A percentile compares a stretch with the other conserved stretches of the same genome.
Evolutionary conservation across 2,888 invertebrate genomes (phyloP).

Genomic region (Eilema depressum): DNA sequence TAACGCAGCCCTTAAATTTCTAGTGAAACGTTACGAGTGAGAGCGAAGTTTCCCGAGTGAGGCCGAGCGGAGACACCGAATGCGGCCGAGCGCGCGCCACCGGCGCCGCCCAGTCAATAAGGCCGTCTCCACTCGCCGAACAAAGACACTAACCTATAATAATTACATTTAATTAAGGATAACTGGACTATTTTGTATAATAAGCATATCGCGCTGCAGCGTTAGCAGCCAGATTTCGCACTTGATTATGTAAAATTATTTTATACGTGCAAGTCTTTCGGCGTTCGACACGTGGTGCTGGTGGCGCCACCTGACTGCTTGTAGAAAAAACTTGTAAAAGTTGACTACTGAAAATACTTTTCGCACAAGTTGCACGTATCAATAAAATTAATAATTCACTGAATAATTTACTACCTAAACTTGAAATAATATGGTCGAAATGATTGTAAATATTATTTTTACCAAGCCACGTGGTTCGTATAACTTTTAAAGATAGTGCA

Average conservation of each 20-base stretch:
- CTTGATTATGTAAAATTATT: constrained; percentile 52
- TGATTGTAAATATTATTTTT: not conserved
- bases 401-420: not conserved
- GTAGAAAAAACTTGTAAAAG: constrained; percentile 19
- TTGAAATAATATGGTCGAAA: not conserved
- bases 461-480: not conserved
- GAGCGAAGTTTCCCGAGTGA: constrained; percentile 67
- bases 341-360: constrained; percentile 22
- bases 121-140: constrained; percentile 83
- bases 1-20: constrained; percentile 84
- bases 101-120: constrained; percentile 87
- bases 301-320: constrained; percentile 26
- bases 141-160: constrained; percentile 87
- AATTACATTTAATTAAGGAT: constrained; percentile 86
- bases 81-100: constrained; percentile 72
- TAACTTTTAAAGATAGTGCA: constrained; percentile 18
- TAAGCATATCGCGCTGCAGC: constrained; percentile 72
- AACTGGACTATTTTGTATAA: constrained; percentile 79
- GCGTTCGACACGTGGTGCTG: constrained; percentile 14
- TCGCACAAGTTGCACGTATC: not conserved
- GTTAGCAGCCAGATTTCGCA: constrained; percentile 60
- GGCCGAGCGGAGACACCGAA: constrained; percentile 68
- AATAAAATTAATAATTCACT: not conserved
- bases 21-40: constrained; percentile 68
- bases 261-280: constrained; percentile 32